Conservation (phyloP, 2,113 vertebrate genomes). For the Echinops telfairi region DNA sequence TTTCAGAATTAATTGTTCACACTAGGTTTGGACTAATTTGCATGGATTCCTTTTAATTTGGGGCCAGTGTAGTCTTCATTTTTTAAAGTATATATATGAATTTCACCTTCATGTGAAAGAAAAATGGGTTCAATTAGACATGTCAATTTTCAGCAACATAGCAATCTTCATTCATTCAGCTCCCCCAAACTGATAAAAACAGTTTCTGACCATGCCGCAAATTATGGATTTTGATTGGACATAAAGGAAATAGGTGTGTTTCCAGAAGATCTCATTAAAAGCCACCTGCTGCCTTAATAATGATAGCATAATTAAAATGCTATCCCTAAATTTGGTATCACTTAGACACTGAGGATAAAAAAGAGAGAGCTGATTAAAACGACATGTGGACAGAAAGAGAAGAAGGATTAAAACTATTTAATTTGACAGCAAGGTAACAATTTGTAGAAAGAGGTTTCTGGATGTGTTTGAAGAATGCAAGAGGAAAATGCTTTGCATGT, state of each 20-base stretch:
- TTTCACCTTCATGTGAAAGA: not conserved
- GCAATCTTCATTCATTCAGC: slow-evolving; percentile 58
- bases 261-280: slow-evolving; percentile 79
- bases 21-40: slow-evolving; percentile 66
- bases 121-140: slow-evolving; percentile 58
- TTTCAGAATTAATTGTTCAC: slow-evolving; percentile 74
- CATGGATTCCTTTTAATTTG: slow-evolving; percentile 48
- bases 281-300: slow-evolving; percentile 82
- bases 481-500: slow-evolving; percentile 34
- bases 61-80: slow-evolving; percentile 41
- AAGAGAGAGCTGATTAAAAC: slow-evolving; percentile 71
- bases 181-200: slow-evolving; percentile 63
- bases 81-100: slow-evolving; percentile 38
- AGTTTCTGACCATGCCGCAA: slow-evolving; percentile 48
- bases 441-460: slow-evolving; percentile 64
- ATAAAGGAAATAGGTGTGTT: slow-evolving; percentile 58
- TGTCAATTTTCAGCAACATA: slow-evolving; percentile 48
- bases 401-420: slow-evolving; percentile 67
- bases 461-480: slow-evolving; percentile 38
- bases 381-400: slow-evolving; percentile 66
- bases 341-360: slow-evolving; percentile 72
- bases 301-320: slow-evolving; percentile 77
- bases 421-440: slow-evolving; percentile 67
- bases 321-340: slow-evolving; percentile 67
- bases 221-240: slow-evolving; percentile 65